Evolutionary conservation across 2,113 vertebrate genomes (phyloP).

Genomic region (Myotis yumanensis): DNA sequence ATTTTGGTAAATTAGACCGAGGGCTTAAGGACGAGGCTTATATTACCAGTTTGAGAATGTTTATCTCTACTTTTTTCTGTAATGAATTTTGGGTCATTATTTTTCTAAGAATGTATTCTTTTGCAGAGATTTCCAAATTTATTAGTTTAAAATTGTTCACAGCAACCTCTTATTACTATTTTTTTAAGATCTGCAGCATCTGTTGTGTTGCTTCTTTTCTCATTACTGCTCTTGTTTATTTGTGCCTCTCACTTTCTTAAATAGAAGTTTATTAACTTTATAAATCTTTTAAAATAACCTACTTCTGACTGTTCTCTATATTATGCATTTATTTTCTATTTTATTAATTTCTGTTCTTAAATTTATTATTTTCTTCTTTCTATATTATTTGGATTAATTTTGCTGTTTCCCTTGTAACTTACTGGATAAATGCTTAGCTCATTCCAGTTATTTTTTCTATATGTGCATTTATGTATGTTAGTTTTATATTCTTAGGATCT

Average conservation of each 20-base stretch:
- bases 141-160: neutral
- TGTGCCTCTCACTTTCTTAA: neutral
- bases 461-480: neutral
- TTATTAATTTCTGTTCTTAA: neutral
- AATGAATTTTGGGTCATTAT: neutral
- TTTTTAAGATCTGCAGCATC: neutral
- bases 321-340: neutral
- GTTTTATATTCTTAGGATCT: neutral
- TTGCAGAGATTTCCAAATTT: neutral
- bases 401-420: neutral
- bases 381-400: conserved; percentile 1
- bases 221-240: neutral
- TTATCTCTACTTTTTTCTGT: neutral
- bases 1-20: neutral
- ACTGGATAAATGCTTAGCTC: neutral
- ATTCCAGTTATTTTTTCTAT: neutral
- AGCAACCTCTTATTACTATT: neutral
- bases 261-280: neutral
- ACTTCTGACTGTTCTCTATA: neutral
- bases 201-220: neutral
- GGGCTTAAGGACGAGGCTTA: neutral
- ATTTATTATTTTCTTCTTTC: neutral
- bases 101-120: conserved; percentile 25
- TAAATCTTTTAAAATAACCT: neutral
- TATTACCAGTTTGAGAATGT: neutral